Percentiles rank a stretch among this genome's conserved stretches.
Conservation (phyloP, 30 jellyfish, hydroid and myxozoan species). For the Pseudorhiza aurosa region DNA sequence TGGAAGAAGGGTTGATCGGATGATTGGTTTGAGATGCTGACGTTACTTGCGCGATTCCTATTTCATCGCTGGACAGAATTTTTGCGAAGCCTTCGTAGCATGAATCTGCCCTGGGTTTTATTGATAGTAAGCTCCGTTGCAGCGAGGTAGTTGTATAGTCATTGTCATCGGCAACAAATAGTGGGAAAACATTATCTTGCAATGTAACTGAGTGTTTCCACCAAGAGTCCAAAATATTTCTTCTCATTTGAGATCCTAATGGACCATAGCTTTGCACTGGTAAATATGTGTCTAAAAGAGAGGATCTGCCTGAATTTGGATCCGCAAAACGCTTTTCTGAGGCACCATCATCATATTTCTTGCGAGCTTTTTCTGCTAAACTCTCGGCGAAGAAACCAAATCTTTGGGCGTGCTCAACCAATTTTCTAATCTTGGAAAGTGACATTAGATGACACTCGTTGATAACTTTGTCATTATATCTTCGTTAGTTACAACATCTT, state of each 20-base stretch:
- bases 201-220: constrained; percentile 48
- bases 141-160: neutral
- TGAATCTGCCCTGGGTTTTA: constrained; percentile 11
- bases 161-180: neutral
- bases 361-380: neutral
- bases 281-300: neutral
- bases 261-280: constrained; percentile 27
- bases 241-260: constrained; percentile 49
- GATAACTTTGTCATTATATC: too few species aligned
- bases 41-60: constrained; percentile 57
- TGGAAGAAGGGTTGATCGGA: neutral
- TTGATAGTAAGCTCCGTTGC: neutral
- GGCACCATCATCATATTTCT: neutral
- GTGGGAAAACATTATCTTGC: constrained; percentile 38
- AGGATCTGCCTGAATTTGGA: too few species aligned
- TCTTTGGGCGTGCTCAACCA: constrained; percentile 19
- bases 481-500: too few species aligned
- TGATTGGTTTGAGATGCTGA: neutral
- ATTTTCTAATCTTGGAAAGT: constrained; percentile 17
- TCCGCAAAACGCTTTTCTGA: neutral
- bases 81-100: neutral
- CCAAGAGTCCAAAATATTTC: constrained; percentile 40
- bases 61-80: constrained; percentile 3
- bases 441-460: neutral
- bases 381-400: constrained; percentile 35